Base-by-base conservation (phyloP, 2,113 vertebrate genomes). In the Lagopus muta region DNA sequence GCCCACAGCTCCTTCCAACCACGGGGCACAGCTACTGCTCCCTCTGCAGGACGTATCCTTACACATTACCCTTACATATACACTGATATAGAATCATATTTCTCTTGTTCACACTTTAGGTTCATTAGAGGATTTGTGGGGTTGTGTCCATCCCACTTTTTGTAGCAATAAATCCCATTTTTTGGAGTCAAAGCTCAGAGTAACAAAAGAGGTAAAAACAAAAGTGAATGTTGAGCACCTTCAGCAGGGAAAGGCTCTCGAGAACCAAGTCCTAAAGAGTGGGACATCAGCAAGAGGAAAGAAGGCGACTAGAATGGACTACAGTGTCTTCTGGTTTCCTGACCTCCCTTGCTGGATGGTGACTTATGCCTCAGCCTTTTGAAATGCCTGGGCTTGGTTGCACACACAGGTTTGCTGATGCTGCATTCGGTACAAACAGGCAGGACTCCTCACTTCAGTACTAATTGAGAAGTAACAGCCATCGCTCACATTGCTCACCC, bases 101-200 rank as follows among this genome's bases (percentile, higher is more conserved):
- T 52, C 47, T 30, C n/a, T 32, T 79, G 10, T 21, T 58, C 50
- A 24, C 10, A 9, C 27, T 30, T 34, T 0, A 0, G 3, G 11
- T 30, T 54, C 18, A 36, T 21, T 2, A 50, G 15, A 38, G 28
- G 38, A 42, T 13, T 11, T 4, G 14, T 8, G n/a, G 8, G 10
- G 8, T 85, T 52, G 14, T 22, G 21, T 10, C 71, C 30, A 21
- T n/a, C n/a, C 36, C 5, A 3, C 11, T 43, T 60, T 24, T 0
- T 47, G 19, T 34, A 80, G 34, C 18, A 36, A 57, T 32, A 66
- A 73, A 82, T 30, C 4, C 21, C 4, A 2, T 40, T 2, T 42
- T 42, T 11, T 54, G 52, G 17, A 61, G 7, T 55, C 36, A 81
- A 74, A 84, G 8, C 42, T 78, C 16, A 5, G 11, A 4, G 30